Evolutionary conservation across 2,113 vertebrate genomes (phyloP).

Genomic region (Psittacara wagleri): DNA sequence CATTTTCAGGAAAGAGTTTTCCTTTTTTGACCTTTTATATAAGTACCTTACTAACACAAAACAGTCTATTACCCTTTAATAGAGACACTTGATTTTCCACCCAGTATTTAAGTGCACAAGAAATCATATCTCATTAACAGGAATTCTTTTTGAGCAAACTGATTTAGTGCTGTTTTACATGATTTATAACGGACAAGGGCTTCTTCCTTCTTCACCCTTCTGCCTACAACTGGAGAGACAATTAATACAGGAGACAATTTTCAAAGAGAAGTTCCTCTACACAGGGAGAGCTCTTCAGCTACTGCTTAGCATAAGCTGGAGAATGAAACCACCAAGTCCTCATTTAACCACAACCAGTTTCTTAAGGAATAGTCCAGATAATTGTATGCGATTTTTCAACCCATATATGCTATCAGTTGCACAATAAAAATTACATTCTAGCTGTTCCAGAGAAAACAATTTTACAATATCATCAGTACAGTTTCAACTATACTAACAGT

Average conservation of each 20-base stretch:
- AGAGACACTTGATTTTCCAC: not conserved
- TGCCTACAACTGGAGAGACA: not conserved
- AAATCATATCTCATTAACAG: not conserved
- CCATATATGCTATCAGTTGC: accelerated
- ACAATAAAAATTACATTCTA: not conserved
- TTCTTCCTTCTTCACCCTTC: not conserved
- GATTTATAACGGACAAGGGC: not conserved
- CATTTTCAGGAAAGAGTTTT: not conserved
- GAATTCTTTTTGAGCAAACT: not conserved
- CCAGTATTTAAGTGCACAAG: not conserved
- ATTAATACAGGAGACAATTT: not conserved
- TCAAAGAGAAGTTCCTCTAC: not conserved
- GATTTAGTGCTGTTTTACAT: not conserved
- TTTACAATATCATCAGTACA: not conserved
- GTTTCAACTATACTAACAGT: not conserved
- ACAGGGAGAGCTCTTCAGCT: not conserved
- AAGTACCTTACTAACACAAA: not conserved
- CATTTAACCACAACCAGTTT: not conserved
- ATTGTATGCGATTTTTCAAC: not conserved
- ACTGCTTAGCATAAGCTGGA: not conserved
- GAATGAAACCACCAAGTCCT: not conserved
- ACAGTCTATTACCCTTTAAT: not conserved
- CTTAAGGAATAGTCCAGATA: not conserved
- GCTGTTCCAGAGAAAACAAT: not conserved
- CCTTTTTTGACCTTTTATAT: not conserved